phyloP scores from a whole-genome alignment of 2,113 vertebrate species.

The Pollimyrus isidori region DNA sequence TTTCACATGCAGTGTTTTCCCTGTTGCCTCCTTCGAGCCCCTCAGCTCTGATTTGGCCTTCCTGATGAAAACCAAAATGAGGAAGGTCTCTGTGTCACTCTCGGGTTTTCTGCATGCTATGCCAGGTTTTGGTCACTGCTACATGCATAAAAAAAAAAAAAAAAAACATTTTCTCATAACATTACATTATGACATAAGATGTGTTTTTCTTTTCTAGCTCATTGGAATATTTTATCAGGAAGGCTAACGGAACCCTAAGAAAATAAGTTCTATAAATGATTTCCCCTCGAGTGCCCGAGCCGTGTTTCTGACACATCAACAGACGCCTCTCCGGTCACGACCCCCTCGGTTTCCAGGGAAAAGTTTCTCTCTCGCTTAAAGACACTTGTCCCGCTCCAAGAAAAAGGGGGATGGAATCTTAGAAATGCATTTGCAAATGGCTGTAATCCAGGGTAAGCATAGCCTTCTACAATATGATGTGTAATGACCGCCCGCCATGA shows the following conservation, averaged over 20 bases:
- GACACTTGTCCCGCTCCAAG: constrained; percentile 28
- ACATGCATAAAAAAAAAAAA: not conserved
- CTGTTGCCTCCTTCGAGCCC: not conserved
- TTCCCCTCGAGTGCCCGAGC: not conserved
- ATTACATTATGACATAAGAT: not conserved
- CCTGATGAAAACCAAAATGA: not conserved
- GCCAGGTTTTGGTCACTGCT: not conserved
- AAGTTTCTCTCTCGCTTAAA: constrained; percentile 56
- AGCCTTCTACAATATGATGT: not conserved
- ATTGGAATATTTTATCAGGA: constrained; percentile 28
- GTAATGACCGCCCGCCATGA: not conserved
- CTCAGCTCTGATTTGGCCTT: not conserved
- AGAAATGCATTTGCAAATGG: constrained; percentile 36
- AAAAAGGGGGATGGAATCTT: constrained; percentile 33
- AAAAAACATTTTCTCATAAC: constrained; percentile 1
- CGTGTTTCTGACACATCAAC: constrained; percentile 49
- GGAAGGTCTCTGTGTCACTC: too few species aligned
- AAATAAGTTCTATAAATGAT: not conserved
- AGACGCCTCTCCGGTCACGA: constrained; percentile 36
- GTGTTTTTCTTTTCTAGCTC: constrained; percentile 16
- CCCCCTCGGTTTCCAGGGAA: constrained; percentile 45
- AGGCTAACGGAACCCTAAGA: not conserved
- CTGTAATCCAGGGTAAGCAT: not conserved
- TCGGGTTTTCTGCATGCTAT: not conserved
- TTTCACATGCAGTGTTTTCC: not conserved